Evolutionary conservation across 2,888 invertebrate genomes (phyloP), one percentile per base, ranked within the genome.

Genomic region (Lysandra bellargus): DNA sequence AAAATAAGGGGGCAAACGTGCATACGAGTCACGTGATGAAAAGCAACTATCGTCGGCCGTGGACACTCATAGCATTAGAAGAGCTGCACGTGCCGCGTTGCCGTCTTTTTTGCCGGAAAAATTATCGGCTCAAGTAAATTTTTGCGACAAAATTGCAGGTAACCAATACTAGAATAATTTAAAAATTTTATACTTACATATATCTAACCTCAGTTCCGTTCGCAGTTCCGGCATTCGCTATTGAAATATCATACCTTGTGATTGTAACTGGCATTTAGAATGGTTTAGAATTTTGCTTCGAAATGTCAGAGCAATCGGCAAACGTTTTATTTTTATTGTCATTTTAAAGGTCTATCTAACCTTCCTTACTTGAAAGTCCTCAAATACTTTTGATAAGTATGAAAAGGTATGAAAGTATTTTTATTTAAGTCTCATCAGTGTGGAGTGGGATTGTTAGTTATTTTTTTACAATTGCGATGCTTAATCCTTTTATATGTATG

Each of bases 251-350:
- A 69, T 69, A 69, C 17, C 17, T 4, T 4, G 14, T 69, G 33
- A 14, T 69, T 17, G 37, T 17, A 33, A 69, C 33, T 69, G 69
- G 33, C 69, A 69, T 69, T 69, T 69, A 69, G 69, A 69, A 69
- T 37, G 33, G 69, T 37, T 33, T 33, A 69, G 33, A 69, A 69
- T 69, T 69, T 69, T 69, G 69, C 69, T 69, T 69, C 69, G 12
- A 69, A 69, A 69, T 69, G 69, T 69, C 69, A 37, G 33, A 69
- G 33, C 69, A 69, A 1, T 64, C 30, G 3, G 64, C 64, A 64
- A 64, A 12, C 9, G 30, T 33, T 69, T 69, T 69, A 69, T 69
- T 69, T 69, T 37, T 69, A 69, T 69, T 69, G 33, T 5, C 17
- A 69, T 69, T 69, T 33, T 12, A 69, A 69, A 69, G 6, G 69